Conservation (phyloP, 2,888 invertebrate species). For the Rhorus exstirpatorius region DNA sequence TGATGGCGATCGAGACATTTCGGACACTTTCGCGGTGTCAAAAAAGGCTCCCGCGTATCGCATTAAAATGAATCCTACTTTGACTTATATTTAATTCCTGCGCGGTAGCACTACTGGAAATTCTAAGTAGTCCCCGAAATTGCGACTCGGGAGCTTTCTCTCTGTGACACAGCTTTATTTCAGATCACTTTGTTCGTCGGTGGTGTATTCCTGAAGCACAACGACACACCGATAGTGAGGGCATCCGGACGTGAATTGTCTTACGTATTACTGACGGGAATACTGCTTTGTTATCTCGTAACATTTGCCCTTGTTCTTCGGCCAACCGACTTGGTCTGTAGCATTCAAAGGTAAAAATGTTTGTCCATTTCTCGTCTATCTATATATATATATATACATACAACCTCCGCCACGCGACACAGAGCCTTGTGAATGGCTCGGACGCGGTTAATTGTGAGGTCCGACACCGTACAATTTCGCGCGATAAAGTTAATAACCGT, state of each 20-base stretch:
- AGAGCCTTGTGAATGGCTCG: neutral
- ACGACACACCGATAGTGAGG: conserved; percentile 98
- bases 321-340: conserved; percentile 95
- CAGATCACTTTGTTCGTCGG: conserved; percentile 89
- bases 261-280: conserved; percentile 96
- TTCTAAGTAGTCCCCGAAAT: no score
- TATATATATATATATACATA: conserved; percentile 14
- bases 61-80: no score
- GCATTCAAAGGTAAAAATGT: conserved; percentile 92
- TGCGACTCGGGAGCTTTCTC: no score
- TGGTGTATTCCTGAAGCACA: conserved; percentile 93
- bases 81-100: no score
- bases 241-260: conserved; percentile 96
- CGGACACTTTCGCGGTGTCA: no score
- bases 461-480: conserved; percentile 24
- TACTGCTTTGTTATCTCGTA: conserved; percentile 96
- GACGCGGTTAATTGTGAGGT: conserved; percentile 6
- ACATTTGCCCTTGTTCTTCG: conserved; percentile 96
- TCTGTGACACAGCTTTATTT: conserved; percentile 36
- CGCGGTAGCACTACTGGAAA: no score
- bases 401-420: neutral
- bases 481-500: conserved; percentile 32
- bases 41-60: no score
- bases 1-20: no score
- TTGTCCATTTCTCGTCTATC: conserved; percentile 74